phyloP scores from a whole-genome alignment of 2,888 invertebrate species.

The Geotrupes spiniger region DNA sequence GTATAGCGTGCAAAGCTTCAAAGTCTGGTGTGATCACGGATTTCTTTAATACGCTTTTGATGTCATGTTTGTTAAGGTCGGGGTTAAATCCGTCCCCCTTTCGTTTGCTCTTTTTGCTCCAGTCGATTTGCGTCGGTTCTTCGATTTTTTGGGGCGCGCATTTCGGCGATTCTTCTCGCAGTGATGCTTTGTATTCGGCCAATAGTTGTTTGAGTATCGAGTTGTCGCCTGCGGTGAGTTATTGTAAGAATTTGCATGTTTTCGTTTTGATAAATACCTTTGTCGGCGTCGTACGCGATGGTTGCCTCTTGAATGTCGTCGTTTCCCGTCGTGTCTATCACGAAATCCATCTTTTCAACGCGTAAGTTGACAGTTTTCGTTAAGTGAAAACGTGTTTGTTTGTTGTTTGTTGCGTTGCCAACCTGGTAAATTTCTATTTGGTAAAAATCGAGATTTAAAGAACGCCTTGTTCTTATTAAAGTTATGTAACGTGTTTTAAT shows the following conservation, averaged over 20 bases:
- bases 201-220: conserved; percentile 27
- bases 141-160: conserved; percentile 19
- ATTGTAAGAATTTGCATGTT: conserved; percentile 8
- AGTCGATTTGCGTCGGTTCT: conserved; percentile 25
- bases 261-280: neutral
- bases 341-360: conserved; percentile 56
- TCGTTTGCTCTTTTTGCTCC: conserved; percentile 17
- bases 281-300: neutral
- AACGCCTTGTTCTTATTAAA: no score
- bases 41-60: conserved; percentile 61
- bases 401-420: no score
- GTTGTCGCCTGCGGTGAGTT: conserved; percentile 14
- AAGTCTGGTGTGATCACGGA: conserved; percentile 63
- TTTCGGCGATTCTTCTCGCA: conserved; percentile 14
- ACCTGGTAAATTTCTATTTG: no score
- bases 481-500: no score
- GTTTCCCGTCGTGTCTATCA: conserved; percentile 56
- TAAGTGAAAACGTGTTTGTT: no score
- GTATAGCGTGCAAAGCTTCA: conserved; percentile 61
- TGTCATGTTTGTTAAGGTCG: conserved; percentile 50
- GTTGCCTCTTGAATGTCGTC: neutral
- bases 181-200: conserved; percentile 28
- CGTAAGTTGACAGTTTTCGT: no score
- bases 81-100: conserved; percentile 43
- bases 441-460: no score